Conservation (phyloP, 2,888 invertebrate genomes). For the Malachius bipustulatus region DNA sequence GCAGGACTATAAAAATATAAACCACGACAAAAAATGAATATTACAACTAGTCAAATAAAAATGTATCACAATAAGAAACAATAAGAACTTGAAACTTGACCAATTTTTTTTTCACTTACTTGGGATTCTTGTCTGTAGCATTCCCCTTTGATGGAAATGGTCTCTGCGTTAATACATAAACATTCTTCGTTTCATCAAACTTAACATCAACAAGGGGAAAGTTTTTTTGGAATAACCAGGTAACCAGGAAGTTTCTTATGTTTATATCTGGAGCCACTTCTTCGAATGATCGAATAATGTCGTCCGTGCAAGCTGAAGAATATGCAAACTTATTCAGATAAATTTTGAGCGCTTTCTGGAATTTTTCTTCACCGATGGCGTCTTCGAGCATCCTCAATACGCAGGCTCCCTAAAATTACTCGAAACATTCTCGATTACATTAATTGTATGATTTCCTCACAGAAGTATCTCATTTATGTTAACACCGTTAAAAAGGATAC, state of each 20-base stretch:
- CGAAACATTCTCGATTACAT: too few species aligned
- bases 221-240: not conserved
- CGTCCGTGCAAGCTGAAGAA: not conserved
- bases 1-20: too few species aligned
- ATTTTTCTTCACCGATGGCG: constrained; percentile 1
- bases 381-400: not conserved
- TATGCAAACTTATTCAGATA: not conserved
- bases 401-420: not conserved
- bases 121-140: too few species aligned
- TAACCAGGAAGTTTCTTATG: not conserved
- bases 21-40: too few species aligned
- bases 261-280: not conserved
- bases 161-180: not conserved
- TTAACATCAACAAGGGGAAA: not conserved
- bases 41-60: too few species aligned
- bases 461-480: too few species aligned
- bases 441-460: too few species aligned
- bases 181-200: not conserved
- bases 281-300: not conserved
- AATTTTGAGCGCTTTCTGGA: not conserved
- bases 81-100: too few species aligned
- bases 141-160: constrained; percentile 1
- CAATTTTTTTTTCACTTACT: too few species aligned
- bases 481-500: too few species aligned
- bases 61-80: too few species aligned